Evolutionary conservation across 2,888 invertebrate genomes (phyloP).

Genomic region (Glyphotaelius pellucidus): DNA sequence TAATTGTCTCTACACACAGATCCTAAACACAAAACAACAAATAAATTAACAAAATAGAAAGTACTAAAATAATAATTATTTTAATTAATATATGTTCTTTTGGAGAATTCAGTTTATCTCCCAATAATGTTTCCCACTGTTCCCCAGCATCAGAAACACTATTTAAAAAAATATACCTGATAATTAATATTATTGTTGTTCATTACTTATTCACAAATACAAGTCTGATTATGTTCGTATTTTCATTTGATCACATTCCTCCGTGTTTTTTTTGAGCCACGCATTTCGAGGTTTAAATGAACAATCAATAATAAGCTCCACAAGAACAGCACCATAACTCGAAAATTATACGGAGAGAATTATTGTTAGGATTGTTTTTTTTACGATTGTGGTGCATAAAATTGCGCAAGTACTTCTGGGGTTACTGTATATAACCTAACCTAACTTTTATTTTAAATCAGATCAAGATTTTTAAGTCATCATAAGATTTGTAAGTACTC

Average conservation of each 20-base stretch:
- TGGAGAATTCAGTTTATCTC: neutral
- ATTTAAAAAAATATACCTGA: neutral
- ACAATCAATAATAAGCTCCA: slow-evolving; percentile 34
- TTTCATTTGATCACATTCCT: slow-evolving; percentile 49
- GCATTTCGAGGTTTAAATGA: slow-evolving; percentile 46
- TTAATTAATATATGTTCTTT: neutral
- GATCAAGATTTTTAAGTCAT: too few species aligned
- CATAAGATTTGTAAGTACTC: too few species aligned
- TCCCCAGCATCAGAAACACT: neutral
- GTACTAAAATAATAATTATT: neutral
- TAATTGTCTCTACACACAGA: too few species aligned
- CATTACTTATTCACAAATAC: slow-evolving; percentile 18
- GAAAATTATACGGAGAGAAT: neutral
- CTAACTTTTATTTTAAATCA: too few species aligned
- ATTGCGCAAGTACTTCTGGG: too few species aligned
- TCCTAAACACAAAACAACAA: too few species aligned
- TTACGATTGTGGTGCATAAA: neutral
- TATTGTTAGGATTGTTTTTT: neutral
- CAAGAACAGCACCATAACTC: neutral
- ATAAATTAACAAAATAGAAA: too few species aligned
- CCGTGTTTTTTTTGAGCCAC: slow-evolving; percentile 8
- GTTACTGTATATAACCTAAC: too few species aligned
- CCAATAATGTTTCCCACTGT: neutral
- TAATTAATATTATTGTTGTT: slow-evolving; percentile 21
- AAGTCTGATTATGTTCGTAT: neutral